Percentiles rank a stretch among this genome's conserved stretches.
Evolutionary conservation across 2,113 vertebrate species (phyloP).

Genomic region (Hemichromis elongatus): DNA sequence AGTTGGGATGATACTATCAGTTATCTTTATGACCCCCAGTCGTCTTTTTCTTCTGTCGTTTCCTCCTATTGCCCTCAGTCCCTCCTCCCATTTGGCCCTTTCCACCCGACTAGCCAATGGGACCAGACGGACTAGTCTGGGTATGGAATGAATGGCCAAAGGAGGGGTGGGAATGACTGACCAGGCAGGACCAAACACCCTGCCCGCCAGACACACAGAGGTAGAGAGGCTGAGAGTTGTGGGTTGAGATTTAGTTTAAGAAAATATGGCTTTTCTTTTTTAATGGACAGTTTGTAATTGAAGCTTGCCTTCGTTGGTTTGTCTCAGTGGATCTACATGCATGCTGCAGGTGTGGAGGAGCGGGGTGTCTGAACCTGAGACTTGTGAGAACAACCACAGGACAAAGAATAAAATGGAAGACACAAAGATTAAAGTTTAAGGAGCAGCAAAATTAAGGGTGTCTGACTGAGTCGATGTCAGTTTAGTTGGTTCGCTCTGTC

Average conservation of each 20-base stretch:
- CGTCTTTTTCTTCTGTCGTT: neutral
- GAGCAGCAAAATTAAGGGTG: neutral
- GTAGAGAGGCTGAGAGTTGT: neutral
- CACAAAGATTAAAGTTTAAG: neutral
- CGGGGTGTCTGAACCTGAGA: neutral
- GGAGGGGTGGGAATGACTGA: neutral
- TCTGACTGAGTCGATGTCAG: neutral
- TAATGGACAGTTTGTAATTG: neutral
- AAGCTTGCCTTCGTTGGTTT: neutral
- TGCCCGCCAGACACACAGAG: neutral
- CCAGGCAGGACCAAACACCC: conserved; percentile 44
- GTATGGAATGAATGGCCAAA: conserved; percentile 12
- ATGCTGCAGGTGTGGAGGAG: neutral
- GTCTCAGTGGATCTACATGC: neutral
- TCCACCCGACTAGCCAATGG: conserved; percentile 60
- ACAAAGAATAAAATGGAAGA: neutral
- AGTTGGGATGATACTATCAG: conserved; percentile 12
- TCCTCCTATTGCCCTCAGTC: neutral
- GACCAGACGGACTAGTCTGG: conserved; percentile 39
- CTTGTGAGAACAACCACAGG: neutral
- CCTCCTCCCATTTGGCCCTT: conserved; percentile 41
- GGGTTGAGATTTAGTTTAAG: neutral
- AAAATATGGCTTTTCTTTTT: neutral
- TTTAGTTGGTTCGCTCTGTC: neutral
- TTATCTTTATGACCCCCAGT: neutral